Base-by-base conservation (phyloP, 2,888 invertebrate species). In the Galerucella nymphaeae region DNA sequence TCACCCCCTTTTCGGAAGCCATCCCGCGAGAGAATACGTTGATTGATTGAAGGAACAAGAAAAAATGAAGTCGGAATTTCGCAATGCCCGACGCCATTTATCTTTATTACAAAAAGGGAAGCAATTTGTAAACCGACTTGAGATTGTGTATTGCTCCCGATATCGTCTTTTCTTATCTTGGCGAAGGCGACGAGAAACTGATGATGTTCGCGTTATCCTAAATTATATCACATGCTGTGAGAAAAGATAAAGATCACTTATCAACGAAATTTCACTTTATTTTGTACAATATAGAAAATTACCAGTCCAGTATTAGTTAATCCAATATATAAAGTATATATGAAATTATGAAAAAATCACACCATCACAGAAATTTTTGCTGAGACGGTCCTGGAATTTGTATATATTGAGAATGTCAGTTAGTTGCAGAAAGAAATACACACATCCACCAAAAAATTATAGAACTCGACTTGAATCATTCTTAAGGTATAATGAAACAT, bases 61-160 rank as follows among this genome's bases (percentile, higher is more conserved):
- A 81, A 82, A 82, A 82, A 83, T 81, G 82, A 81, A 80, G 80
- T 80, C 76, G 80, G 76, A 77, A 78, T 78, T 79, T 81, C 61
- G 77, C 80, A 78, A 75, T 79, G 78, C 78, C 78, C 57, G 78
- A 73, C 73, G 78, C 79, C 79, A 81, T 81, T 81, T 82, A 82
- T 80, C 81, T 82, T 80, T 81, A 81, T 82, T 80, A 81, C 76
- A 80, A 79, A 80, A 77, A 75, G 77, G 78, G 76, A 71, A 78
- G 80, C 78, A 80, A 80, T 80, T 80, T 79, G 80, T 80, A 78
- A 77, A 72, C 76, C 73, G 67, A 74, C 75, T 71, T 65, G 62
- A 76, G 75, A 75, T 75, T 75, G 71, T 74, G 73, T 75, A 73
- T 75, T 70, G 68, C 64, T 63, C n/a, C 55, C 58, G 68, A 70